Conservation (phyloP, 1,140 invertebrate genomes). For the Homarus americanus region DNA sequence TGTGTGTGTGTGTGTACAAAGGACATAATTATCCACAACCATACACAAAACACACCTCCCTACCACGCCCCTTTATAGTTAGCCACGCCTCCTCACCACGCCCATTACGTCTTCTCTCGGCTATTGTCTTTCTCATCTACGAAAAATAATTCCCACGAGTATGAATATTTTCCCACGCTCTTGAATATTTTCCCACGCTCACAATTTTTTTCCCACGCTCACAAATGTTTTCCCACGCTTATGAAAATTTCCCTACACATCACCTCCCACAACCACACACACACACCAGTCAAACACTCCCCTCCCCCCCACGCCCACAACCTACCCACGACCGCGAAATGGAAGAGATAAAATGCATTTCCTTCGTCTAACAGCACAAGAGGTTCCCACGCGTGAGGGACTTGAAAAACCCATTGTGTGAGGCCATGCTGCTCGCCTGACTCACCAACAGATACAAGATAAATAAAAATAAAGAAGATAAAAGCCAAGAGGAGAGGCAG, state of each 20-base stretch:
- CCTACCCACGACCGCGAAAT: no score
- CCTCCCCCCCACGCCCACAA: background rate
- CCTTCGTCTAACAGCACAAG: no score
- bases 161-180: background rate
- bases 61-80: background rate
- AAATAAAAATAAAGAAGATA: background rate
- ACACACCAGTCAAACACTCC: background rate
- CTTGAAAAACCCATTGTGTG: no score
- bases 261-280: background rate
- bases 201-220: background rate
- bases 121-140: background rate
- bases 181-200: background rate
- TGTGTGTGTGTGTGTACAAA: no score
- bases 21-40: background rate
- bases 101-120: no score
- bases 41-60: background rate
- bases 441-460: background rate
- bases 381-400: no score
- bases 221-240: background rate
- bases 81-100: background rate
- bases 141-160: background rate
- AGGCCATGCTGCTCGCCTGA: background rate
- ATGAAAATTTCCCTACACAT: background rate
- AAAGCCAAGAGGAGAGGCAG: background rate
- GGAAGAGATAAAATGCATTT: no score